phyloP scores from a whole-genome alignment of 92 coral and sea anemone genomes.

The Phenganax marumi region DNA sequence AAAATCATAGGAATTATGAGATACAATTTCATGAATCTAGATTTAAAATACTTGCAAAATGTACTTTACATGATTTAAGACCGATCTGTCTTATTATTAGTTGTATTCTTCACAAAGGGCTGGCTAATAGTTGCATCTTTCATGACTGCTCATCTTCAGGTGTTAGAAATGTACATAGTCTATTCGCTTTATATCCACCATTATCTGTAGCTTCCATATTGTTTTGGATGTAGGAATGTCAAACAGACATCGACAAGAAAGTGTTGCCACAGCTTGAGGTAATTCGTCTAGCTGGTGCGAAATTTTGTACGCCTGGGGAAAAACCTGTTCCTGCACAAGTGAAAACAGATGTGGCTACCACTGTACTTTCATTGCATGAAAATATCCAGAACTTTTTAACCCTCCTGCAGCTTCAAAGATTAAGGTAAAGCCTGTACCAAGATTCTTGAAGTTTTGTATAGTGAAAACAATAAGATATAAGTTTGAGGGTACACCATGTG shows the following conservation, averaged over 20 bases:
- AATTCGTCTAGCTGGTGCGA: constrained; percentile 23
- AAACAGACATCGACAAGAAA: neutral
- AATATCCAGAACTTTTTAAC: constrained; percentile 8
- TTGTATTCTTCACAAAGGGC: no score
- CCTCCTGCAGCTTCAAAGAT: constrained; percentile 17
- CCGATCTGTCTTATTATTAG: no score
- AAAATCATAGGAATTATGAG: no score
- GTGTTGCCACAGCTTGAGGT: constrained; percentile 19
- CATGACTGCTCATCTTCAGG: no score
- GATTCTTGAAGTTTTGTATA: no score
- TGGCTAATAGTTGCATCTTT: no score
- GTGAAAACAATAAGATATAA: no score
- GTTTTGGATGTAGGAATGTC: constrained; percentile 15
- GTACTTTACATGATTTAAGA: no score
- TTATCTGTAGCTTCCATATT: neutral
- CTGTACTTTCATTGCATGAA: constrained; percentile 26
- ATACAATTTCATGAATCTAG: no score
- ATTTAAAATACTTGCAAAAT: no score
- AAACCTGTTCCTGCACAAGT: neutral
- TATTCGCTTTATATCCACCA: neutral
- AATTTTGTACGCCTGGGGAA: neutral
- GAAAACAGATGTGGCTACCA: constrained; percentile 20
- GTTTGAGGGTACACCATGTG: no score
- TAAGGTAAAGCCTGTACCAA: constrained; percentile 1
- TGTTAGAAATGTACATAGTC: no score